Base-by-base conservation (phyloP, 2,888 invertebrate species). In the Stenolophus ochropezus region DNA sequence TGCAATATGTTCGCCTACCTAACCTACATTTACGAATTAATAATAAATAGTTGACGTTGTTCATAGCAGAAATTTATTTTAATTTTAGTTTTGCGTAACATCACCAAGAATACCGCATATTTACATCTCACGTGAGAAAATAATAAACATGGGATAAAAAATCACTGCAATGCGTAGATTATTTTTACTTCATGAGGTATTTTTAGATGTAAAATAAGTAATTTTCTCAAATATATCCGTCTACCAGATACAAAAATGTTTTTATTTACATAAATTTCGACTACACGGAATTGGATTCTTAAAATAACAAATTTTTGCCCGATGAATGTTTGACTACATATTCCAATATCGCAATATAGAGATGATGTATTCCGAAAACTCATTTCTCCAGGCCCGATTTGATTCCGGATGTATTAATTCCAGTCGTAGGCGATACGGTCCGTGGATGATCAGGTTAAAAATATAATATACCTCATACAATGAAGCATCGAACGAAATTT, bases 101-200 rank as follows among this genome's bases (percentile, higher is more conserved):
- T 27, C 65, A 33, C 33, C 65, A 20, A 69, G 61, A 69, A 69
- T 69, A 33, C 20, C 8, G 16, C 33, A 27, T 69, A 69, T 69
- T 69, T 69, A 69, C 65, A 69, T 27, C 18, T 69, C 20, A 14
- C 18, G 33, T 33, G 65, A 16, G 27, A 69, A 69, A 69, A 69
- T 69, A 69, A 69, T 69, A 69, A 69, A 69, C 65, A 69, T 1
- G 14, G 18, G 8, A 11, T 16, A 27, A 69, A 65, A 69, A 69
- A 69, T 69, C 65, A 8, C 65, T 33, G 27, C 27, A 33, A 69
- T 69, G 65, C 33, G 18, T 4, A 33, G 33, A 16, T 33, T 69
- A 69, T 69, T 69, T 69, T 69, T 61, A 27, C 20, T 56, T 21
- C 56, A 21, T 56, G 18, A 11, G 56, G 20, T 56, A 56, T 56